phyloP scores from a whole-genome alignment of 2,888 invertebrate genomes.

The Sceliomorpha sp. region DNA sequence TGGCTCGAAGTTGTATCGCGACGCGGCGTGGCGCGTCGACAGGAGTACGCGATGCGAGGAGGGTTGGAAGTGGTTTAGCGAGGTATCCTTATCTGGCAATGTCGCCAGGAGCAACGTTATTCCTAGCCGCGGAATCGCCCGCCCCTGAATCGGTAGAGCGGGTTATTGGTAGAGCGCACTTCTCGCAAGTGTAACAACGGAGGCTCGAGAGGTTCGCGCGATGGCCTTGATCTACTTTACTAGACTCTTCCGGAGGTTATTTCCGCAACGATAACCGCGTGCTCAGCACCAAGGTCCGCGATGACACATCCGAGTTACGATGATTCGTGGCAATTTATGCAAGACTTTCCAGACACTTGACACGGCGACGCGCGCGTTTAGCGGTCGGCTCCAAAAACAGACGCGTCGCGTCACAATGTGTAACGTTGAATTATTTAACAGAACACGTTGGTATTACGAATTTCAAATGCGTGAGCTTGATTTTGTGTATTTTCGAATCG shows the following conservation, averaged over 20 bases:
- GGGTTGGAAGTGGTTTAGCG: background rate
- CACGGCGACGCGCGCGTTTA: background rate
- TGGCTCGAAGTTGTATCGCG: background rate
- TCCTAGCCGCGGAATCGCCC: too few species aligned
- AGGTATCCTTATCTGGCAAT: too few species aligned
- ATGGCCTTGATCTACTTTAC: conserved; percentile 64
- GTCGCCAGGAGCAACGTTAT: too few species aligned
- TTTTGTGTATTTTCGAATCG: conserved; percentile 10
- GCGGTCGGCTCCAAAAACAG: too few species aligned
- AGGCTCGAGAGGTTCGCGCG: conserved; percentile 42
- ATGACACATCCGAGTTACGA: conserved; percentile 32
- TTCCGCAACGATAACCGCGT: conserved; percentile 55
- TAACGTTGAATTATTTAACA: conserved; percentile 2
- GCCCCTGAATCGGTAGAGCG: too few species aligned
- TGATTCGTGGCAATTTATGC: conserved; percentile 15
- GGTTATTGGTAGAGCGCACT: conserved; percentile 18
- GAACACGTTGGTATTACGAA: too few species aligned
- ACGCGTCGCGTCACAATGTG: too few species aligned
- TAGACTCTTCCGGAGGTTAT: conserved; percentile 55
- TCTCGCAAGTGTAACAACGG: conserved; percentile 27
- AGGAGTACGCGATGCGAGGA: background rate
- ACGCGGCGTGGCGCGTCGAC: background rate
- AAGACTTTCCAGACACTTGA: conserved; percentile 19
- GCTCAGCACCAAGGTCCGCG: conserved; percentile 36
- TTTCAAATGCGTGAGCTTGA: too few species aligned